Conservation (phyloP, 1,140 invertebrate genomes). For the Chironomus tepperi region DNA sequence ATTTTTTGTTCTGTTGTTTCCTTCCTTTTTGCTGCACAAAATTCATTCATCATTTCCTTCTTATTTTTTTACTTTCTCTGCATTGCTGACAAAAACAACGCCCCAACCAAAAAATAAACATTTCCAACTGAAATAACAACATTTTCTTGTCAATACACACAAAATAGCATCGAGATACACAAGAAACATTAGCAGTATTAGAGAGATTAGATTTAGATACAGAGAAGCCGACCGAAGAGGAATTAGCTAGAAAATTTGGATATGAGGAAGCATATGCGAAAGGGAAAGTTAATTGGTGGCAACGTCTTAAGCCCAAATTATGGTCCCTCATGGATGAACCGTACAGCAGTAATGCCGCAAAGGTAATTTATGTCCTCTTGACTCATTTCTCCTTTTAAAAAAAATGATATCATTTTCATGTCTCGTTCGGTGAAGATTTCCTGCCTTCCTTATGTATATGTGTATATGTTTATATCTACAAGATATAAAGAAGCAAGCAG, state of each 20-base stretch:
- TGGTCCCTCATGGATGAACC: conserved; percentile 99
- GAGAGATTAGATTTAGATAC: conserved; percentile 94
- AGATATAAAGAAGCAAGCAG: no score
- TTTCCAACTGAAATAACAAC: background rate
- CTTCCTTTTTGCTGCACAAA: background rate
- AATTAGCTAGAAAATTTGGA: conserved; percentile 93
- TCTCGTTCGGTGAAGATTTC: no score
- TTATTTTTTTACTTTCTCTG: background rate
- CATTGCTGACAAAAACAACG: no score
- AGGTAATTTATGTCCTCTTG: conserved; percentile 53
- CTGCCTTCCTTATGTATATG: no score
- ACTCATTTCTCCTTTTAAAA: no score
- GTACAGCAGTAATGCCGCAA: conserved; percentile 91
- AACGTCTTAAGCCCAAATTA: conserved; percentile 88
- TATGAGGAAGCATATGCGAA: conserved; percentile 93
- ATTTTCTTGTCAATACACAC: background rate
- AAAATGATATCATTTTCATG: no score
- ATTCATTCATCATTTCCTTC: background rate
- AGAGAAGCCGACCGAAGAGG: conserved; percentile 94
- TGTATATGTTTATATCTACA: no score
- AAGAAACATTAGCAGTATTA: conserved; percentile 90
- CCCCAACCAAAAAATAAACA: background rate
- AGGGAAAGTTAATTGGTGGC: conserved; percentile 82
- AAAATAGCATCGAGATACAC: conserved; percentile 88
- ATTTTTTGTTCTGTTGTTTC: background rate